Evolutionary conservation across 2,113 vertebrate genomes (phyloP).

Genomic region (Ellobius talpinus): DNA sequence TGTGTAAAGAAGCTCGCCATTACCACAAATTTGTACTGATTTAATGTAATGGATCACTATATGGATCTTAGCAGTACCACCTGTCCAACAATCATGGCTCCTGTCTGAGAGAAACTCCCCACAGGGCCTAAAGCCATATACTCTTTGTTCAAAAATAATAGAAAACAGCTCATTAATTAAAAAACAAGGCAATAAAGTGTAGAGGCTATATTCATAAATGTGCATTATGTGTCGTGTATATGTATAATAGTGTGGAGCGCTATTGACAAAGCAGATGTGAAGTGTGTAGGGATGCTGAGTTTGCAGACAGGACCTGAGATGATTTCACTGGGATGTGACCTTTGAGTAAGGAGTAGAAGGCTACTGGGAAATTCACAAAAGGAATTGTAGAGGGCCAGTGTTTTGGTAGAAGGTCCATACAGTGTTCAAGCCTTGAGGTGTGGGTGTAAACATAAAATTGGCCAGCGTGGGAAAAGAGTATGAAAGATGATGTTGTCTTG

Average conservation of each 20-base stretch:
- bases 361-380: not conserved
- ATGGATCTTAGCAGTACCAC: not conserved
- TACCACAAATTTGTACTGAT: constrained; percentile 3
- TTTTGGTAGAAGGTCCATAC: not conserved
- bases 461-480: not conserved
- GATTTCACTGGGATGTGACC: not conserved
- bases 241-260: not conserved
- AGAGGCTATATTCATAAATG: not conserved
- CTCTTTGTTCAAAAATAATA: not conserved
- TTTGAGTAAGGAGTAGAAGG: not conserved
- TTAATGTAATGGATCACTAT: not conserved
- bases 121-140: not conserved
- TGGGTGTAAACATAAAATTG: not conserved
- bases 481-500: not conserved
- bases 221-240: not conserved
- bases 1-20: not conserved
- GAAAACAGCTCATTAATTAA: not conserved
- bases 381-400: not conserved
- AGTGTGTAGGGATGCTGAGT: not conserved
- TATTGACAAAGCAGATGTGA: not conserved
- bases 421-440: not conserved
- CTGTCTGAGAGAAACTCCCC: not conserved
- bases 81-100: not conserved
- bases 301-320: not conserved
- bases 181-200: not conserved